Evolutionary conservation across 2,113 vertebrate species (phyloP), one percentile per base, ranked within the genome.

Genomic region (Aix galericulata): DNA sequence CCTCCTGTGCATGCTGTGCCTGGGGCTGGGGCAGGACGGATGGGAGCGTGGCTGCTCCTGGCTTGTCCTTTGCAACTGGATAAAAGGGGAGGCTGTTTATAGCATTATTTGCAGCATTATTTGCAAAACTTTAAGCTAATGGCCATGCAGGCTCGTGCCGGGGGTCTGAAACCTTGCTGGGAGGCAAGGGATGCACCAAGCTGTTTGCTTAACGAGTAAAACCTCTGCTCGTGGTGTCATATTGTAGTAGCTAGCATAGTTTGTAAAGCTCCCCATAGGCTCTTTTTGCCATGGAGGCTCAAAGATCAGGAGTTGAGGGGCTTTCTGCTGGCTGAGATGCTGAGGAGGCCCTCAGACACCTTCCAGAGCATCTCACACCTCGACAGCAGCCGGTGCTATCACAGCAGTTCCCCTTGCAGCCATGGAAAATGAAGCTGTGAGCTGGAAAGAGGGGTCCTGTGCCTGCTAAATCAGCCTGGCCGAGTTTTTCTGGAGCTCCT

Each of bases 141-240:
- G 73, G 29, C 44, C 0, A 0, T 44, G 40, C 32, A 29, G 1
- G 1, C 29, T 66, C 21, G 1, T 31, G 20, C 21, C 4, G 2
- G 42, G 44, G 56, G 26, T 40, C 78, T 93, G 82, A 93, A 87
- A 64, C 71, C 26, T 4, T 2, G 16, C 56, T 44, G 38, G 50
- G 55, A 63, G 26, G 44, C 44, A 59, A 53, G 60, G 31, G 23
- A 64, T 59, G 59, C 72, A 71, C 63, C 63, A 71, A 55, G 48
- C 34, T 55, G 42, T 52, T 71, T 86, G 62, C 16, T 31, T 13
- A 17, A 4, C 13, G 46, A 44, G 8, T 4, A 36, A 77, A 86
- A 38, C 50, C 48, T 80, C 32, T 71, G 44, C 32, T 90, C 29
- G 9, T 20, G 6, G 53, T 23, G 36, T 60, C 53, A 29, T 5